A percentile compares a stretch with the other conserved stretches of the same genome.
phyloP scores from a whole-genome alignment of 2,888 invertebrate genomes.

The Harpagoxenus sublaevis region DNA sequence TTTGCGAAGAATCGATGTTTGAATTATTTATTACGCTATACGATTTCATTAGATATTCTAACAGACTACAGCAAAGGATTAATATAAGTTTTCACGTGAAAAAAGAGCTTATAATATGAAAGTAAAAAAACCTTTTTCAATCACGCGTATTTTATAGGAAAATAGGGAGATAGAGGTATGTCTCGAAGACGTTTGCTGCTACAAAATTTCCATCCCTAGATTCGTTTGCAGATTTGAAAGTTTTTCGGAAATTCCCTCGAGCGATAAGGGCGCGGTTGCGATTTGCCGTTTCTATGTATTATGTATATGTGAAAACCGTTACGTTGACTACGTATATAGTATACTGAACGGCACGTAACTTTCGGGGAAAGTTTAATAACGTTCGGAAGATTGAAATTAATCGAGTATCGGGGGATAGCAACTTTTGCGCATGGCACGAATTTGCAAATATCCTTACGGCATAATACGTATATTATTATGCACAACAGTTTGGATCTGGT shows the following conservation, averaged over 20 bases:
- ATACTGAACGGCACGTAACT: conserved; percentile 53
- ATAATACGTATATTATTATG: conserved; percentile 23
- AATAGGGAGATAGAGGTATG: not conserved
- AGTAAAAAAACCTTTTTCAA: conserved; percentile 7
- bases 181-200: conserved; percentile 35
- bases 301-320: conserved; percentile 23
- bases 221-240: conserved; percentile 66
- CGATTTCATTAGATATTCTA: not conserved
- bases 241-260: conserved; percentile 64
- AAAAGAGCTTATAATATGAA: not conserved
- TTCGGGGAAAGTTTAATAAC: conserved; percentile 66
- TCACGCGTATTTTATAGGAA: not conserved
- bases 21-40: not conserved
- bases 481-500: conserved; percentile 35
- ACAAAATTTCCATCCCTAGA: conserved; percentile 51
- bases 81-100: not conserved
- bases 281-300: conserved; percentile 26
- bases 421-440: conserved; percentile 24
- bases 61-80: not conserved
- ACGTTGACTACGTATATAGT: not conserved
- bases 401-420: conserved; percentile 25
- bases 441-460: conserved; percentile 7
- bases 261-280: conserved; percentile 50
- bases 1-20: not conserved
- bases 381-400: conserved; percentile 60